Base-by-base conservation (phyloP, 1,140 invertebrate genomes). In the Pseudoatta argentina region DNA sequence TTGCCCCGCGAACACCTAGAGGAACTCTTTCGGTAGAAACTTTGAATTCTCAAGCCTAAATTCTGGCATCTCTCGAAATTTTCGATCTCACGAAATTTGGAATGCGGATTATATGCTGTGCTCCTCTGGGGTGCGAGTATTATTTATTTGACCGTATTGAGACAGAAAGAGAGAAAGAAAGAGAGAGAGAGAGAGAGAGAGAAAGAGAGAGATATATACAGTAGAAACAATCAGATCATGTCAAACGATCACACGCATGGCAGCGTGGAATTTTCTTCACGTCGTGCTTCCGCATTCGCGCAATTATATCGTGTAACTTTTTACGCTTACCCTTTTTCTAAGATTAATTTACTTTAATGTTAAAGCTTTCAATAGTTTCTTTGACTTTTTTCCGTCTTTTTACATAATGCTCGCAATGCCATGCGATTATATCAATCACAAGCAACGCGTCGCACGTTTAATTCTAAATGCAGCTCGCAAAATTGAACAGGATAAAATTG, bases 331-430 rank as follows among this genome's bases (percentile, higher is more conserved):
- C 5, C 30, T 10, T 86, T 89, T 86, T 89, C 93, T 93, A 90
- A 92, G 91, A 93, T 92, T 92, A 93, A 86, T 93, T 94, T 92
- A 93, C 91, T 57, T 94, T 91, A 92, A 93, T 94, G 90, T 93
- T 93, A 92, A 92, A 92, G 92, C 91, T 93, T 94, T 93, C 91
- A 93, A 89, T 91, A 89, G 77, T 89, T 90, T 91, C 69, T 83
- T 87, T 72, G 67, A 55, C 61, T 64, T 77, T 63, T 71, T 85
- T 27, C 64, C n/a, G 18, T 44, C 7, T 53, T 72, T 90, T 78
- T 91, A 89, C 87, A 87, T 53, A 77, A 78, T 16, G 69, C 71
- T 85, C 85, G 6, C 55, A 86, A 86, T 27, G 76, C 76, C 59
- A 77, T 76, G 71, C 64, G 77, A 76, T 30, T 73, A 55, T 72